phyloP scores from a whole-genome alignment of 2,888 invertebrate genomes.

The Drosophila greeni region DNA sequence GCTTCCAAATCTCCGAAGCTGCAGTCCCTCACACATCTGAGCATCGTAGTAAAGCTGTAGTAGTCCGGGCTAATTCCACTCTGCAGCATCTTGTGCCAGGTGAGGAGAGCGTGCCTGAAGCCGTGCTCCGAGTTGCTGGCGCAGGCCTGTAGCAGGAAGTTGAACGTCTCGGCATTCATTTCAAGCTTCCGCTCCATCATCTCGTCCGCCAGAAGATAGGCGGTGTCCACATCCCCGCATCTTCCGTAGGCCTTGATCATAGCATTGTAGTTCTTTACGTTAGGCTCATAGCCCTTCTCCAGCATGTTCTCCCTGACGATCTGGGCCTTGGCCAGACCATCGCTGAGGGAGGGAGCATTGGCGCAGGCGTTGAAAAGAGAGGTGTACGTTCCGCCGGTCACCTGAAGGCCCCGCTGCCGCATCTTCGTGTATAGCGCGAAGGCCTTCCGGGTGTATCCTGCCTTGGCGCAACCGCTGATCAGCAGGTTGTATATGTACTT shows the following conservation, averaged over 20 bases:
- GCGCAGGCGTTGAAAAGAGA: slow-evolving; percentile 93
- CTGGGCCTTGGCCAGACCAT: slow-evolving; percentile 85
- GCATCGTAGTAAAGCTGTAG: slow-evolving; percentile 88
- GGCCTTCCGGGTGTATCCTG: slow-evolving; percentile 91
- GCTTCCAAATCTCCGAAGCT: slow-evolving; percentile 84
- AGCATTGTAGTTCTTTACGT: slow-evolving; percentile 88
- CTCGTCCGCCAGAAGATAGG: slow-evolving; percentile 91
- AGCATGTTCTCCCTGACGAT: slow-evolving; percentile 84
- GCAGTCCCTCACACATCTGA: slow-evolving; percentile 90
- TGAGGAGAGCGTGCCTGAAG: slow-evolving; percentile 82
- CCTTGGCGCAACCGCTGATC: slow-evolving; percentile 89
- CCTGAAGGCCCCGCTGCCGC: slow-evolving; percentile 85
- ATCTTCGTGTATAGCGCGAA: slow-evolving; percentile 90
- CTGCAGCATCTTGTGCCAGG: slow-evolving; percentile 91
- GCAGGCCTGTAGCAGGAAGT: slow-evolving; percentile 90
- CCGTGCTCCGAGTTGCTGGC: slow-evolving; percentile 88
- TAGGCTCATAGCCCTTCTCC: slow-evolving; percentile 85
- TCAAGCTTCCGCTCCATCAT: slow-evolving; percentile 84
- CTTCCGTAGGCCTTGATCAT: slow-evolving; percentile 95
- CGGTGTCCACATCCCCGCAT: slow-evolving; percentile 87
- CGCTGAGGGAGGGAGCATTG: slow-evolving; percentile 84
- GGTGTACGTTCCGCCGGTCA: slow-evolving; percentile 87
- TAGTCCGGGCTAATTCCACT: slow-evolving; percentile 84
- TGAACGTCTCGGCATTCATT: slow-evolving; percentile 85
- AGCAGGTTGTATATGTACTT: slow-evolving; percentile 89